Percentiles rank a stretch among this genome's conserved stretches.
Evolutionary conservation across 2,113 vertebrate species (phyloP).

Genomic region (Neomonachus schauinslandi): DNA sequence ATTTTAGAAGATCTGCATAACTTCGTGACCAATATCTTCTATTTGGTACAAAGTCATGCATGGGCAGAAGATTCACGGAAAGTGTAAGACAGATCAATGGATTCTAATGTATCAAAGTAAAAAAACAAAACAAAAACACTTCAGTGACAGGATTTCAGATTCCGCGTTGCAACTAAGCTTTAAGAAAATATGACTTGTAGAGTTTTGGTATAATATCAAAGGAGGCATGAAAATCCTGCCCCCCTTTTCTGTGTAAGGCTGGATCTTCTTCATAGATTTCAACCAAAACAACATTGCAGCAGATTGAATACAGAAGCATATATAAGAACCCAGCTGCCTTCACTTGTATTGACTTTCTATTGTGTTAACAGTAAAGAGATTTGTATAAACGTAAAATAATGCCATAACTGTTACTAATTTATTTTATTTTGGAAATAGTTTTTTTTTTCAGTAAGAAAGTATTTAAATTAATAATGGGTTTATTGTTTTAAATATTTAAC

Average conservation of each 20-base stretch:
- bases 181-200: background rate
- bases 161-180: background rate
- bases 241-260: background rate
- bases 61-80: background rate
- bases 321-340: background rate
- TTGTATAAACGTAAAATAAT: background rate
- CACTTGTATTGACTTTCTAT: background rate
- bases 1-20: background rate
- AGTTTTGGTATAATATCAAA: background rate
- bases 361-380: constrained; percentile 6
- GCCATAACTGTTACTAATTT: background rate
- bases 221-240: background rate
- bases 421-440: background rate
- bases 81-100: background rate
- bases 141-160: background rate
- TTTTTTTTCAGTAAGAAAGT: background rate
- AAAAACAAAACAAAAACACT: background rate
- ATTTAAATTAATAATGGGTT: background rate
- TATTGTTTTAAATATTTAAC: background rate
- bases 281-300: constrained; percentile 21
- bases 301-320: background rate
- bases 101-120: background rate
- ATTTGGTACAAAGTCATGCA: background rate
- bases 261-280: constrained; percentile 36
- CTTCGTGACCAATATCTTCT: background rate